Evolutionary conservation across 2,113 vertebrate species (phyloP), one percentile per base, ranked within the genome.

Genomic region (Anolis sagrei): DNA sequence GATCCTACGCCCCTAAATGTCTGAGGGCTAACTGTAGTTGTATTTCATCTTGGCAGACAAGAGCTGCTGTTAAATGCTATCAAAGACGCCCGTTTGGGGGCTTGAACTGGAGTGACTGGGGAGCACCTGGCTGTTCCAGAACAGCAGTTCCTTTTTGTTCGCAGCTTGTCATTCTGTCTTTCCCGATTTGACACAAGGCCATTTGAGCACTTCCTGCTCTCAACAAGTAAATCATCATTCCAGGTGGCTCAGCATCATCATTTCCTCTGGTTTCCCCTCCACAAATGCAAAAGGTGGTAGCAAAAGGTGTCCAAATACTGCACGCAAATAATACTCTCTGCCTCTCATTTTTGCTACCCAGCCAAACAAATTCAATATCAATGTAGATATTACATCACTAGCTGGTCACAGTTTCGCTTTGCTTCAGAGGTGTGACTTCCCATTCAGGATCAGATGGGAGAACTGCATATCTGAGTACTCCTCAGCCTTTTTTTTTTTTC

Each of bases 241-340:
- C 80, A 72, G 49, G 7, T 29, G 49, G 21, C 29, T 86, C 51
- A 4, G 1, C 10, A 3, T 85, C 61, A 79, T n/a, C 23, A 0
- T n/a, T 88, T 76, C 80, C 39, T 79, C 32, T 48, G 44, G 48
- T 76, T 77, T 49, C 27, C 62, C 70, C 83, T 54, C 19, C 36
- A 64, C 39, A 27, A 7, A 4, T 6, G 10, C 21, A 49, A 23
- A 51, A 79, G 51, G 18, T 87, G 76, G 34, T 36, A 76, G 61
- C 79, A 36, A 2, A 25, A 54, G 44, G 14, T 2, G 1, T 18
- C 10, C n/a, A 54, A 81, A 29, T 9, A 62, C 2, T 66, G 49
- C n/a, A 4, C 34, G 69, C 21, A 14, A 21, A 21, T 0, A 0
- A 14, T 21, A 4, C 62, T 14, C 29, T 23, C 19, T 5, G 8